Evolutionary conservation across 2,797 vertebrate species (phyloP), one percentile per base, ranked within the genome.

Genomic region (Eleutherodactylus coqui): DNA sequence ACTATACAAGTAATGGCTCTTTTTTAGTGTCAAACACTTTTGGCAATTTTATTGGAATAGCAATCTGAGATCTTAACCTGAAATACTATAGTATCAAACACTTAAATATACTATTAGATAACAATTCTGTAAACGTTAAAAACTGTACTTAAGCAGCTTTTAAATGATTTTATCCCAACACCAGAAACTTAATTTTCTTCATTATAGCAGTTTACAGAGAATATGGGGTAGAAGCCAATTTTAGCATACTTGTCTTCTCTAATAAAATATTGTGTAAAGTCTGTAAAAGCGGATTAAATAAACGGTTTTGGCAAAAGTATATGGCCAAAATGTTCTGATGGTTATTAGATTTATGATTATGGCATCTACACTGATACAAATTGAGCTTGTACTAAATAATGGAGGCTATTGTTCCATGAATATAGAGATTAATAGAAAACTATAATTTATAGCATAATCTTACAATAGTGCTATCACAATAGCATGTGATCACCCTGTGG

Each of bases 261-360:
- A 84, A 77, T 67, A 77, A 84, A 77, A 38, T 38, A 77, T 49
- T 77, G 32, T 77, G 55, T 29, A 75, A 76, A 51, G 60, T 77
- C 83, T 76, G 21, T 49, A 77, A 84, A 62, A 64, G 36, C 36
- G 29, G 78, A 49, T 70, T 55, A 36, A 85, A 76, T 49, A 79
- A 85, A 85, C 64, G 45, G 55, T 70, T 55, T 85, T 85, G 75
- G 75, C 76, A 85, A 85, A 77, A 64, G 34, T 38, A 77, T 32
- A 77, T 32, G 75, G 34, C 36, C 34, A 55, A 79, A 78, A 78
- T 78, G 58, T 47, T 27, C 29, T 85, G 27, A 49, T 85, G 45
- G 49, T 70, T 85, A 70, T 70, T 85, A 79, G 27, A 79, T 85
- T 85, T 85, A 78, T 85, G 62, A 78, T 79, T 55, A 78, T 67